Evolutionary conservation across 2,113 vertebrate genomes (phyloP).

Genomic region (Serinus canaria): DNA sequence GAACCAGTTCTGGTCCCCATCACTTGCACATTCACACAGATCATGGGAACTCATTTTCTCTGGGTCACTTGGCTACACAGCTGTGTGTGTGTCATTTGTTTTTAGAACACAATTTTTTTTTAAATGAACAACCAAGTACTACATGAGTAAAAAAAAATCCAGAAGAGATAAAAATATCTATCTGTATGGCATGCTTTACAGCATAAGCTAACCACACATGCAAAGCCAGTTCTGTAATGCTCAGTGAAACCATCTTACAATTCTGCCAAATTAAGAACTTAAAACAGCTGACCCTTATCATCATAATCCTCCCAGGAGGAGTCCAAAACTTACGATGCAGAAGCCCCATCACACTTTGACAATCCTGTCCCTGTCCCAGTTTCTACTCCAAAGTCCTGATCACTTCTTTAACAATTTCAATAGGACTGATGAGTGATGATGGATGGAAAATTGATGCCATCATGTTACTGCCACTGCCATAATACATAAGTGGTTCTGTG

Average conservation of each 20-base stretch:
- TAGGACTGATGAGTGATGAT: not conserved
- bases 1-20: not conserved
- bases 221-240: not conserved
- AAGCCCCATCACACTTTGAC: not conserved
- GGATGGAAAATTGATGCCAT: not conserved
- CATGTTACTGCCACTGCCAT: not conserved
- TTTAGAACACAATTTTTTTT: slow-evolving; percentile 25
- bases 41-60: slow-evolving; percentile 36
- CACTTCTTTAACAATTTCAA: not conserved
- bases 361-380: not conserved
- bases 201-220: not conserved
- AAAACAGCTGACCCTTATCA: not conserved
- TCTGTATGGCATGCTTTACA: not conserved
- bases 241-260: not conserved
- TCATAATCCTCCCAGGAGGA: not conserved
- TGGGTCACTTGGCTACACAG: slow-evolving; percentile 31
- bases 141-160: not conserved
- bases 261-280: not conserved
- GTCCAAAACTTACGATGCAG: not conserved
- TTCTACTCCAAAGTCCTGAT: not conserved
- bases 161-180: not conserved
- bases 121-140: not conserved
- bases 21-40: not conserved
- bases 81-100: not conserved
- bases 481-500: not conserved